A percentile compares a stretch with the other conserved stretches of the same genome.
Conservation (phyloP, 1,140 invertebrate genomes). For the Venturia canescens region DNA sequence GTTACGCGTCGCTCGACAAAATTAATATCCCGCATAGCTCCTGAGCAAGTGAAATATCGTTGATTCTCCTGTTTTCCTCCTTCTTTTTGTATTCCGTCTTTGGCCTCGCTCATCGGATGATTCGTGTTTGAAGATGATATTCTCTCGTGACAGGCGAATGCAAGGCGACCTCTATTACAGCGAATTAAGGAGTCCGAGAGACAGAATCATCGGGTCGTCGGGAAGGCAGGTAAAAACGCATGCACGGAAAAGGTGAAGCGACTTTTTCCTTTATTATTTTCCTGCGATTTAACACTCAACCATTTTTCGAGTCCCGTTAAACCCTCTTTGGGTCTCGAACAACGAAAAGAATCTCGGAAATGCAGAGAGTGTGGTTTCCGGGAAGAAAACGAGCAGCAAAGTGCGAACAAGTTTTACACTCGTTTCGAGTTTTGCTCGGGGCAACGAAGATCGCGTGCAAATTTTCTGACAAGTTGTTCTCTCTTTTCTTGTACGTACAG, state of each 20-base stretch:
- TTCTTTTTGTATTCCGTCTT: background rate
- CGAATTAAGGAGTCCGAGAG: background rate
- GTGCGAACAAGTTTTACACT: background rate
- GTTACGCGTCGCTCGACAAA: slow-evolving; percentile 51
- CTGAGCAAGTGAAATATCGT: slow-evolving; percentile 50
- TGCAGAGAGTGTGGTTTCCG: background rate
- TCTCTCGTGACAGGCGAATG: background rate
- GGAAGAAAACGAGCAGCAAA: background rate
- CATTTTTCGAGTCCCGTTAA: background rate
- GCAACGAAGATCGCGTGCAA: slow-evolving; percentile 29
- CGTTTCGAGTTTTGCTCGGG: background rate
- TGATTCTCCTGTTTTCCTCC: background rate
- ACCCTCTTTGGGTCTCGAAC: background rate
- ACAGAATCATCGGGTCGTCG: background rate
- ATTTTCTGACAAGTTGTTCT: slow-evolving; percentile 11
- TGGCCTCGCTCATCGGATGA: background rate
- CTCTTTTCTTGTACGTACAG: background rate
- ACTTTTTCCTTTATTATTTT: too few species aligned
- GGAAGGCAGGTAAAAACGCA: background rate
- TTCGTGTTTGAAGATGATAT: slow-evolving; percentile 29
- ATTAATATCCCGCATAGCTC: slow-evolving; percentile 33
- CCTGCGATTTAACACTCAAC: background rate
- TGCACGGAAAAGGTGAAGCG: too few species aligned
- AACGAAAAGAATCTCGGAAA: slow-evolving; percentile 14
- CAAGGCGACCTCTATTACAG: background rate